A percentile compares a stretch with the other conserved stretches of the same genome.
phyloP scores from a whole-genome alignment of 2,888 invertebrate species.

The Cerastis rubricosa region DNA sequence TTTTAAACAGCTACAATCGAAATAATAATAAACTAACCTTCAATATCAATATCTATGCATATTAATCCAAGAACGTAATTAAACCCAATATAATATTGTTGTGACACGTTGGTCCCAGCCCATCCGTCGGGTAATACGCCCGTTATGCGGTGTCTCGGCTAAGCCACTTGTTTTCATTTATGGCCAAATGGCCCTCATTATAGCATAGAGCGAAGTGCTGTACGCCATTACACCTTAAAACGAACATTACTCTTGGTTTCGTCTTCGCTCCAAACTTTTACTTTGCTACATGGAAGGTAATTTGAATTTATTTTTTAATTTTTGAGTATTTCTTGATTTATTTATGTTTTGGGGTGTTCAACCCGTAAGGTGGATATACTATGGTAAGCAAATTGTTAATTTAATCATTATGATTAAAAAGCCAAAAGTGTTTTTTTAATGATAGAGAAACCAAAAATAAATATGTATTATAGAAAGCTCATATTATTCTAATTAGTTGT shows the following conservation, averaged over 20 bases:
- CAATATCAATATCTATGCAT: neutral
- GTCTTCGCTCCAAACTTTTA: conserved; percentile 75
- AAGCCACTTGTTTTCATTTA: conserved; percentile 85
- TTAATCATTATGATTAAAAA: no score
- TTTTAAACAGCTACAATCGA: no score
- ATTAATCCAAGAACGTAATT: conserved; percentile 21
- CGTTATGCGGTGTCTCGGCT: conserved; percentile 80
- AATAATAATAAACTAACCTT: no score
- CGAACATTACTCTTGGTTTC: conserved; percentile 82
- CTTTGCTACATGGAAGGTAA: conserved; percentile 54
- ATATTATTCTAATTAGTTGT: no score
- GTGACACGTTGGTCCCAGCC: conserved; percentile 46
- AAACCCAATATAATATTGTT: conserved; percentile 36
- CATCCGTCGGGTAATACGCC: conserved; percentile 70
- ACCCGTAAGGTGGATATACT: neutral
- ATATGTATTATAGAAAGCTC: no score
- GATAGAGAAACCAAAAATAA: no score
- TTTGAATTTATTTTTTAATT: conserved; percentile 59
- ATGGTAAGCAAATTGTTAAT: neutral
- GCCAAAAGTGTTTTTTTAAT: no score
- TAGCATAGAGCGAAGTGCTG: conserved; percentile 84
- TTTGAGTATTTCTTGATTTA: conserved; percentile 18
- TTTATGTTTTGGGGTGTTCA: neutral
- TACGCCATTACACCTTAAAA: conserved; percentile 80
- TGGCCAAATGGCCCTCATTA: conserved; percentile 83